Evolutionary conservation across 1,140 invertebrate species (phyloP).

Genomic region (Myzus persicae): DNA sequence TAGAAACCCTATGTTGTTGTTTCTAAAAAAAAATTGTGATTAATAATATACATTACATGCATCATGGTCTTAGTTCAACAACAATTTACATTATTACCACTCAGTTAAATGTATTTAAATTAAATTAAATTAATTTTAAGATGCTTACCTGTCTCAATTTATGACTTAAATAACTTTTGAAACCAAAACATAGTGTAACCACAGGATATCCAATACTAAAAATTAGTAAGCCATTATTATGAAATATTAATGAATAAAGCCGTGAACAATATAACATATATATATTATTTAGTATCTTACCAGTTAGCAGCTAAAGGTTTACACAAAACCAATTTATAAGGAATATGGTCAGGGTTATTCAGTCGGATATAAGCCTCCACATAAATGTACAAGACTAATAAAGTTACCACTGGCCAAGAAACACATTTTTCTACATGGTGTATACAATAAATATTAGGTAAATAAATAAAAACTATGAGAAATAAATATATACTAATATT

Average conservation of each 20-base stretch:
- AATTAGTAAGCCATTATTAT: constrained; percentile 64
- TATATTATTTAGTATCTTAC: constrained; percentile 67
- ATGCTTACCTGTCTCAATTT: constrained; percentile 79
- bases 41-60: not conserved
- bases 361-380: constrained; percentile 91
- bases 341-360: constrained; percentile 85
- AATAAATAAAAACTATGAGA: not conserved
- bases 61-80: not conserved
- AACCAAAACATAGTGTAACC: constrained; percentile 94
- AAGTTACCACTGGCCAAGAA: constrained; percentile 91
- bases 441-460: constrained; percentile 61
- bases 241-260: not conserved
- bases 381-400: constrained; percentile 96
- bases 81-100: not conserved
- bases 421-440: constrained; percentile 82
- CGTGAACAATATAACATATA: not conserved
- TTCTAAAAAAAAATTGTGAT: constrained; percentile 69
- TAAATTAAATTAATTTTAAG: not conserved
- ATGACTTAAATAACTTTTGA: constrained; percentile 94
- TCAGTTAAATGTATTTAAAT: not conserved
- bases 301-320: constrained; percentile 98
- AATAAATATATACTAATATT: constrained; percentile 21
- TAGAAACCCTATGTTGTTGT: constrained; percentile 90
- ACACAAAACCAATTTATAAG: constrained; percentile 81
- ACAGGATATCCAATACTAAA: constrained; percentile 95